Evolutionary conservation across 2,797 vertebrate genomes (phyloP).

Genomic region (Propithecus perrieri): DNA sequence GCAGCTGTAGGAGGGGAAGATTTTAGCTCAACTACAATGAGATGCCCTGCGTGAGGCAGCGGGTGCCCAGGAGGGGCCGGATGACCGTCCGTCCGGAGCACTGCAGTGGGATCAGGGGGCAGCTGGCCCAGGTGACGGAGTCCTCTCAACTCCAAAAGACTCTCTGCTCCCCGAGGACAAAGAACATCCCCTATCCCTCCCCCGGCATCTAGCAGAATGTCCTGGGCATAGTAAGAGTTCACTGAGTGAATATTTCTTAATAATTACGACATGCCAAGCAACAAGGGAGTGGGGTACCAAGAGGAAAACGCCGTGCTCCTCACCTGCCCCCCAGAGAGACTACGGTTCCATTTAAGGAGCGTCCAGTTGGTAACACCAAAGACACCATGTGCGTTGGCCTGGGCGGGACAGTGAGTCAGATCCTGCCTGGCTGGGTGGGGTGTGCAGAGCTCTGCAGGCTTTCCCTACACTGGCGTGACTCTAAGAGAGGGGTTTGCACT

Average conservation of each 20-base stretch:
- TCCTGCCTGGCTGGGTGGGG: not conserved
- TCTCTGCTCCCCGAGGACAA: not conserved
- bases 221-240: not conserved
- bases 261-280: not conserved
- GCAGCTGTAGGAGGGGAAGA: not conserved
- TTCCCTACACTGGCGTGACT: not conserved
- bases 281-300: not conserved
- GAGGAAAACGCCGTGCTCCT: not conserved
- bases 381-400: not conserved
- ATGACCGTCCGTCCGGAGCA: not conserved
- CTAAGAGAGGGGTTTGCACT: not conserved
- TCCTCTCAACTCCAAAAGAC: not conserved
- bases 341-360: not conserved
- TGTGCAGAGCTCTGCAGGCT: not conserved
- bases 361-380: not conserved
- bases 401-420: not conserved
- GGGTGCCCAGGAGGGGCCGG: not conserved
- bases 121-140: not conserved
- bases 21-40: not conserved
- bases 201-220: not conserved
- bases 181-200: not conserved
- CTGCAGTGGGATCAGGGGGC: not conserved
- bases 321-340: not conserved
- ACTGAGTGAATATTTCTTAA: not conserved
- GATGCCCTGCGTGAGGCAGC: not conserved